phyloP scores from a whole-genome alignment of 2,888 invertebrate genomes.

The Eupeodes latifasciatus region DNA sequence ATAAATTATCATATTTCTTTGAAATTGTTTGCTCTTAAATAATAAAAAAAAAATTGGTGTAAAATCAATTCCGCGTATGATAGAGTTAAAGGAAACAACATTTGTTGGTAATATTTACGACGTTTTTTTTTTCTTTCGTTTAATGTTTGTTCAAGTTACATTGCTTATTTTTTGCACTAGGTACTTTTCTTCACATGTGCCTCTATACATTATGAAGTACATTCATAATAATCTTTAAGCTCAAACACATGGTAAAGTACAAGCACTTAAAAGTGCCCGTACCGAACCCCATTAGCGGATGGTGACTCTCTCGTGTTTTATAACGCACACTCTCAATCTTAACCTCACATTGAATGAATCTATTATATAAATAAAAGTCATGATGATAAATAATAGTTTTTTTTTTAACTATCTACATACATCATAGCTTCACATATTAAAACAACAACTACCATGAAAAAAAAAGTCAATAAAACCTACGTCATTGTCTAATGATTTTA shows the following conservation, averaged over 20 bases:
- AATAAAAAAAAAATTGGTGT: too few species aligned
- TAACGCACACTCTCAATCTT: not conserved
- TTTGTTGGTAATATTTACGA: too few species aligned
- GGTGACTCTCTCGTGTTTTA: not conserved
- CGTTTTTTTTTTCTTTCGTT: not conserved
- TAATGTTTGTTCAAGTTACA: not conserved
- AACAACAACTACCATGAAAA: not conserved
- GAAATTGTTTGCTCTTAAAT: too few species aligned
- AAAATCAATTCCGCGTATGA: too few species aligned
- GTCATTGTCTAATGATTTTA: constrained; percentile 27
- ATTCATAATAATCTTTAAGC: not conserved
- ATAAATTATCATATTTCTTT: too few species aligned
- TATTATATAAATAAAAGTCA: constrained; percentile 6
- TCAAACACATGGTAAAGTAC: not conserved
- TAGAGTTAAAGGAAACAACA: too few species aligned
- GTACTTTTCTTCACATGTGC: too few species aligned
- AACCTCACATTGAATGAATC: constrained; percentile 7
- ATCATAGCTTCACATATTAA: not conserved
- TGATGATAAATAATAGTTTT: not conserved
- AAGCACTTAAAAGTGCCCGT: not conserved
- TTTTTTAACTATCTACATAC: not conserved
- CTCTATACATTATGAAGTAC: too few species aligned
- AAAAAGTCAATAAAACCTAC: constrained; percentile 1
- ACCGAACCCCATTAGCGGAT: not conserved
- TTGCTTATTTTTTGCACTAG: not conserved